A percentile compares a stretch with the other conserved stretches of the same genome.
Conservation (phyloP, 2,888 invertebrate genomes). For the Rhopalosiphum nymphaeae region DNA sequence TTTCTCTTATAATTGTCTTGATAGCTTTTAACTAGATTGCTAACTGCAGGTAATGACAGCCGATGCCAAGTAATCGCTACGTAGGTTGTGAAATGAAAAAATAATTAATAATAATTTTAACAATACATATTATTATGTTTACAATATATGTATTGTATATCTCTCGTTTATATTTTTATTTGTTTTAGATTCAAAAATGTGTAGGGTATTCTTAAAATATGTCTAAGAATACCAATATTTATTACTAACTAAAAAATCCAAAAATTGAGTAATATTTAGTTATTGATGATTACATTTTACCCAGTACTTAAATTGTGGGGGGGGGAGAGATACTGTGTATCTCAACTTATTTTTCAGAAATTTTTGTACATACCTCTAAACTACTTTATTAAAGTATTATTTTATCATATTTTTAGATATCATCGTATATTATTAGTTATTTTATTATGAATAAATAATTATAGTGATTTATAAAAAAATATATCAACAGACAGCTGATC, state of each 20-base stretch:
- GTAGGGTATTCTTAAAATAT: background rate
- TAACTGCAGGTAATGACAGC: too few relatives aligned
- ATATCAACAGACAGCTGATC: too few relatives aligned
- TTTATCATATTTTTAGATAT: too few relatives aligned
- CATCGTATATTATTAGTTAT: too few relatives aligned
- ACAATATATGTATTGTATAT: background rate
- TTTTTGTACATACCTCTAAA: background rate
- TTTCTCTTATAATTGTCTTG: too few relatives aligned
- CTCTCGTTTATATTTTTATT: background rate
- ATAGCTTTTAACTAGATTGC: too few relatives aligned
- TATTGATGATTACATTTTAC: background rate
- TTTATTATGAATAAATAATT: too few relatives aligned
- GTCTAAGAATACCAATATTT: background rate
- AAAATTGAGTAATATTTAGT: background rate
- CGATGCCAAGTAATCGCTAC: too few relatives aligned
- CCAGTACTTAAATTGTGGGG: background rate
- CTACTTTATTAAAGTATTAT: too few relatives aligned
- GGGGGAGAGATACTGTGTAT: background rate
- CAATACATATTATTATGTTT: background rate
- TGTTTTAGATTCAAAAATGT: background rate
- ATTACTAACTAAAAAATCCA: background rate
- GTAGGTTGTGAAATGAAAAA: background rate
- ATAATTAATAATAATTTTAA: conserved; percentile 11
- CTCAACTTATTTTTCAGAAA: background rate
- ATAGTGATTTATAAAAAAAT: too few relatives aligned